phyloP scores from a whole-genome alignment of 2,113 vertebrate species.

The Chiloscyllium plagiosum region DNA sequence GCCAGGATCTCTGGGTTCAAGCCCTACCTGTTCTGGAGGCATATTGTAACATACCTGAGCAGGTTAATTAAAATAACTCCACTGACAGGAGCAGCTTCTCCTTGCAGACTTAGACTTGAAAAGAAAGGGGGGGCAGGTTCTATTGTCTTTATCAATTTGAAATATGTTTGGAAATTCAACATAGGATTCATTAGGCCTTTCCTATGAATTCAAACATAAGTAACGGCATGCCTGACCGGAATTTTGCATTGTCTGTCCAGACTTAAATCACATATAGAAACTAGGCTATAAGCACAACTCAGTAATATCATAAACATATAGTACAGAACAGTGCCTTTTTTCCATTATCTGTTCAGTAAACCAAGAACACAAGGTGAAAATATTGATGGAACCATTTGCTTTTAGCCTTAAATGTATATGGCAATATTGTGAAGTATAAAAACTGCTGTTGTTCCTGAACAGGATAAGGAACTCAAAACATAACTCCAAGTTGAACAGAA shows the following conservation, averaged over 20 bases:
- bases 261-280: not conserved
- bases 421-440: not conserved
- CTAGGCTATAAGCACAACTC: not conserved
- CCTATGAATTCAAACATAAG: not conserved
- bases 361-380: not conserved
- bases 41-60: too few relatives aligned
- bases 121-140: not conserved
- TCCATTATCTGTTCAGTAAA: not conserved
- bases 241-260: not conserved
- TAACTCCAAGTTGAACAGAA: not conserved
- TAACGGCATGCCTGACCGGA: not conserved
- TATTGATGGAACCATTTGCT: not conserved
- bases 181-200: not conserved
- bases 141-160: not conserved
- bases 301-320: not conserved
- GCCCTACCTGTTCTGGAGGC: too few relatives aligned
- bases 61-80: too few relatives aligned
- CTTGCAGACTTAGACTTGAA: not conserved
- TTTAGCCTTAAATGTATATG: not conserved
- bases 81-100: not conserved
- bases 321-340: not conserved
- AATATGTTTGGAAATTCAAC: not conserved
- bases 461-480: not conserved
- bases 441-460: too few relatives aligned
- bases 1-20: too few relatives aligned